Evolutionary conservation across 2,113 vertebrate genomes (phyloP).

Genomic region (Myanophis thanlyinensis): DNA sequence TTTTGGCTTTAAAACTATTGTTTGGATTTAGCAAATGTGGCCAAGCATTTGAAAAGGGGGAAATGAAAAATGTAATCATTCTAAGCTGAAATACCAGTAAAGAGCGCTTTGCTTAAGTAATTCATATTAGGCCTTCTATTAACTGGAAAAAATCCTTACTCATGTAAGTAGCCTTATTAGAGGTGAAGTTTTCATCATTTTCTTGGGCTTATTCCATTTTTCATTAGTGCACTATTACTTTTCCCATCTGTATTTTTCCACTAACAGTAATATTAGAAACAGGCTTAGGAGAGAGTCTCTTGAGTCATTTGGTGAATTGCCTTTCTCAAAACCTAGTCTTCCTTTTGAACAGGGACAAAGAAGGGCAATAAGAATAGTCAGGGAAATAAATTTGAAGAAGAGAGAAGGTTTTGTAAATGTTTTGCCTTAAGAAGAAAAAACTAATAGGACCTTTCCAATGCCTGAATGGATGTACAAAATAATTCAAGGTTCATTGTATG

Average conservation of each 20-base stretch:
- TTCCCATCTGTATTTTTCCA: not conserved
- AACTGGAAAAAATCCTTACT: constrained; percentile 9
- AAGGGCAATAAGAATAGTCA: not conserved
- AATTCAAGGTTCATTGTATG: not conserved
- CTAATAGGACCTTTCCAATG: not conserved
- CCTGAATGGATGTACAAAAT: not conserved
- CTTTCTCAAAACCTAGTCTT: not conserved
- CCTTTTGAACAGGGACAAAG: not conserved
- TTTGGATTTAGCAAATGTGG: constrained; percentile 52
- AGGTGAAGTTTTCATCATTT: not conserved
- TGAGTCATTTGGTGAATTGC: not conserved
- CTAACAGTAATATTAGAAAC: not conserved
- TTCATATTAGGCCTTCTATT: not conserved
- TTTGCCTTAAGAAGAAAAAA: not conserved
- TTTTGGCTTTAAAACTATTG: constrained; percentile 53
- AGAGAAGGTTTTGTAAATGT: not conserved
- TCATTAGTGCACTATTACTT: not conserved
- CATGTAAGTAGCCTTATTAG: not conserved
- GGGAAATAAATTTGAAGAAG: not conserved
- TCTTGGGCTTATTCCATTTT: not conserved
- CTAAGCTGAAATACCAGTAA: constrained; percentile 39
- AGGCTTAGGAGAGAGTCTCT: no score
- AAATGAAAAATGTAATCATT: constrained; percentile 42
- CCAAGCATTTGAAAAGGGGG: constrained; percentile 25
- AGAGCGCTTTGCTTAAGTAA: constrained; percentile 19